Evolutionary conservation across 2,888 invertebrate genomes (phyloP).

Genomic region (Eupithecia dodoneata): DNA sequence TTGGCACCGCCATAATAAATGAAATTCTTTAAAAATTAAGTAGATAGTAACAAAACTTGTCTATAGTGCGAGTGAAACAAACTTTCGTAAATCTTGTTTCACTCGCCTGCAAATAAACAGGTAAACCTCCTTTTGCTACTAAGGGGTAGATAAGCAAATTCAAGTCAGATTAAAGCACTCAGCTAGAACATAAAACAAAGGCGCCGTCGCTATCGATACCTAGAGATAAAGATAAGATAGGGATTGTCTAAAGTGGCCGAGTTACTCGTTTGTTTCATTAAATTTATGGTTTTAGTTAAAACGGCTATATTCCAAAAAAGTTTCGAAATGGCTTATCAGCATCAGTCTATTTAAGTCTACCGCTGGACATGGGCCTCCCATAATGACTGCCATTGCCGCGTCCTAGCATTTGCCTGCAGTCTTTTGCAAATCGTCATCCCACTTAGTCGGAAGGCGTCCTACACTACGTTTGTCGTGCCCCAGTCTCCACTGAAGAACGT

Average conservation of each 20-base stretch:
- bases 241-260: constrained; percentile 41
- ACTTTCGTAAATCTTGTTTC: not conserved
- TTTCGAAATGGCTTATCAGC: not conserved
- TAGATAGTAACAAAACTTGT: not conserved
- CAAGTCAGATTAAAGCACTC: constrained; percentile 48
- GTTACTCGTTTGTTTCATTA: constrained; percentile 49
- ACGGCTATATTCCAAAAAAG: constrained; percentile 14
- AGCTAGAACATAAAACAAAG: constrained; percentile 49
- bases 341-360: not conserved
- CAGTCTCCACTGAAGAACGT: not conserved
- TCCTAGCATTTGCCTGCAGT: not conserved
- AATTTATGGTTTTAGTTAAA: constrained; percentile 39
- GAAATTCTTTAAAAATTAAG: not conserved
- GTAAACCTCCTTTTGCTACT: constrained; percentile 22
- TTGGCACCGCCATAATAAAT: not conserved
- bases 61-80: not conserved
- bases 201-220: constrained; percentile 47
- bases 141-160: constrained; percentile 43
- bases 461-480: not conserved
- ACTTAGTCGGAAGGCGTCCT: not conserved
- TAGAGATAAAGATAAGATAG: constrained; percentile 43
- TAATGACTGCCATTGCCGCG: not conserved
- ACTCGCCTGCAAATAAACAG: not conserved
- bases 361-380: not conserved
- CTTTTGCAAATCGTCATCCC: not conserved